Base-by-base conservation (phyloP, 2,888 invertebrate species). In the Aphelenchoides bicaudatus region DNA sequence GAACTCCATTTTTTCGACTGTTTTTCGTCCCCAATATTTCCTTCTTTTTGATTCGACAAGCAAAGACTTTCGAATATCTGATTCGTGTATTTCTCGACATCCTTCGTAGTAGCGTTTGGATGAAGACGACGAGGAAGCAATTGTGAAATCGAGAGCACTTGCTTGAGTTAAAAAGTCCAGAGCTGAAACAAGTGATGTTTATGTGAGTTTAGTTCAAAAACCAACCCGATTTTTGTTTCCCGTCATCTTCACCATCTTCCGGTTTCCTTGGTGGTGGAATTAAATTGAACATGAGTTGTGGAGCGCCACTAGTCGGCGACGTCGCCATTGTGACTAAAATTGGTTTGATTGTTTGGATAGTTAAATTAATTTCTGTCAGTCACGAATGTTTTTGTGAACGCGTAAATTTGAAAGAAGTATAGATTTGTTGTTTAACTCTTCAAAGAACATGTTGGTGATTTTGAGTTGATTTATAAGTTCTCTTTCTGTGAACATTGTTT, bases 1-100 rank as follows among this genome's bases (percentile, higher is more conserved):
- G 46, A 79, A 72, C 43, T 67, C 59, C 75, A 78, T 75, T 48
- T 74, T 74, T 51, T 72, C 71, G 10, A 75, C 64, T 1, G 75
- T 67, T 53, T 63, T 68, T 8, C 59, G 23, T 30, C 58, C 60
- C 66, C 62, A 68, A 48, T 52, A 62, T 37, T 62, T 62, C 25
- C 67, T 47, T 6, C 66, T 46, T 43, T 67, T 67, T 21, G 67
- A 67, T 43, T 72, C 70, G 6, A 59, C 62, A 29, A 59, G 50
- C 39, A 73, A 57, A 1, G 78, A 73, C 43, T 79, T 72, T 19
- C 74, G 64, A 21, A 76, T 71, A 50, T 78, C 78, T 16, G 62
- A 63, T 55, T 77, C 77, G 8, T 70, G 67, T 37, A 78, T 74
- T 25, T 71, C 39, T 25, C 38, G 16, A 19, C 52, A 51, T 19